phyloP scores from a whole-genome alignment of 2,113 vertebrate genomes.

The Nannobrachium achirus region DNA sequence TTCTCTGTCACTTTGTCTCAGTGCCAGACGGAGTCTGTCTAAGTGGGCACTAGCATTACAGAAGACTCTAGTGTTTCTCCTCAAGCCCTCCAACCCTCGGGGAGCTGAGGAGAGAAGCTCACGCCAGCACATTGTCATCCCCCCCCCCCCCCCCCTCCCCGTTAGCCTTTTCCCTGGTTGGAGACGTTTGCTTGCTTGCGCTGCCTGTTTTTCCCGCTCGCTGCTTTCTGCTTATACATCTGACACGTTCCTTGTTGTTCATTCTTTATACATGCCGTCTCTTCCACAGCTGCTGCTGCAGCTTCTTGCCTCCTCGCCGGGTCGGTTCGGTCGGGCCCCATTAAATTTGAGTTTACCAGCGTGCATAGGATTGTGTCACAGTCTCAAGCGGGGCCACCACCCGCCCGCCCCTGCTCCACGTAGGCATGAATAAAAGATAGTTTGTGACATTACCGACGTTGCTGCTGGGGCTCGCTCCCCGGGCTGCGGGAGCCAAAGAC shows the following conservation, averaged over 20 bases:
- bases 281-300: slow-evolving; percentile 45
- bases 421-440: slow-evolving; percentile 73
- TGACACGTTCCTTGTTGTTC: slow-evolving; percentile 71
- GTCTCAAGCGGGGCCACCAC: slow-evolving; percentile 53
- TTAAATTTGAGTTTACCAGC: slow-evolving; percentile 69
- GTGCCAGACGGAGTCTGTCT: slow-evolving; percentile 31
- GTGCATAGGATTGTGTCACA: slow-evolving; percentile 60
- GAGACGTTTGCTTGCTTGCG: slow-evolving; percentile 62
- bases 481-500: slow-evolving; percentile 10
- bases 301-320: slow-evolving; percentile 49
- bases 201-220: slow-evolving; percentile 40
- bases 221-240: slow-evolving; percentile 59
- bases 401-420: slow-evolving; percentile 12
- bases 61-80: too few relatives aligned
- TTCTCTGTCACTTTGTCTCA: slow-evolving; percentile 16
- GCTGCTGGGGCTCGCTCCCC: slow-evolving; percentile 30
- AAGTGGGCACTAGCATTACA: slow-evolving; percentile 54
- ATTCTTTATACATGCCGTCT: slow-evolving; percentile 73
- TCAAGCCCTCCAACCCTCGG: slow-evolving; percentile 44
- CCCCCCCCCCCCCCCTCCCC: slow-evolving; percentile 33
- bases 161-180: slow-evolving; percentile 57
- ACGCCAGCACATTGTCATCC: slow-evolving; percentile 65
- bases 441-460: slow-evolving; percentile 55
- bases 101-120: slow-evolving; percentile 49
- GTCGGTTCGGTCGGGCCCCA: slow-evolving; percentile 59